These are phyloP conservation scores for Pantelozetes paolii DNA, from an alignment of 2,888 invertebrate genomes.

Conservation along the genomic window DNA sequence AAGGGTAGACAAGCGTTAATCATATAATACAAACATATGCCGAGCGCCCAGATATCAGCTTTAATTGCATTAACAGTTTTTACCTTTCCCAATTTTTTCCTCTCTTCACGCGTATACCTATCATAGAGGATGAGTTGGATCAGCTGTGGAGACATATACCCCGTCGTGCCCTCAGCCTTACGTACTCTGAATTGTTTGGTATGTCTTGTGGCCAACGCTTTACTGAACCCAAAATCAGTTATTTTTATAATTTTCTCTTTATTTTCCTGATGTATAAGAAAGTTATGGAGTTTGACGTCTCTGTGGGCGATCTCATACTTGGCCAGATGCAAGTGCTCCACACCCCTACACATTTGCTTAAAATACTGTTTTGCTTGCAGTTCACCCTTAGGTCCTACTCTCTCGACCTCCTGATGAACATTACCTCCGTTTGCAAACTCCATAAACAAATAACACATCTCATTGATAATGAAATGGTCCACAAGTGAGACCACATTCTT, in stretches of 20 bases:
- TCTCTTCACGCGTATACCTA: neutral
- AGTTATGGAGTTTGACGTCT: neutral
- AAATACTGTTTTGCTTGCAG: neutral
- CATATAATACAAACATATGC: slow-evolving; percentile 57
- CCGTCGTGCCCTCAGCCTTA: neutral
- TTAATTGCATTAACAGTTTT: slow-evolving; percentile 61
- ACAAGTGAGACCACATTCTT: neutral
- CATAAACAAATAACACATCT: slow-evolving; percentile 2
- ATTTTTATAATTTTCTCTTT: neutral
- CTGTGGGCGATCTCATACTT: neutral
- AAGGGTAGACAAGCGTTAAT: slow-evolving; percentile 57
- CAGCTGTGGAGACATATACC: slow-evolving; percentile 8
- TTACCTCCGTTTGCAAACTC: neutral
- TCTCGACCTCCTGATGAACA: neutral
- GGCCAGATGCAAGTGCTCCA: neutral
- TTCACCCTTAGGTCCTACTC: neutral
- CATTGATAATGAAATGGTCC: slow-evolving; percentile 11
- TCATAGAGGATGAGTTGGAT: neutral
- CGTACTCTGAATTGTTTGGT: neutral
- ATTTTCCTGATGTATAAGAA: neutral
- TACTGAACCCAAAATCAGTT: neutral
- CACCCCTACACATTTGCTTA: neutral
- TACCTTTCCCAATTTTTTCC: neutral
- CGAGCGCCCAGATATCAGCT: slow-evolving; percentile 66
- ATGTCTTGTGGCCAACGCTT: neutral